Percentiles rank a stretch among this genome's conserved stretches.
phyloP scores from a whole-genome alignment of 2,797 vertebrate genomes.

The Sarcophilus harrisii region DNA sequence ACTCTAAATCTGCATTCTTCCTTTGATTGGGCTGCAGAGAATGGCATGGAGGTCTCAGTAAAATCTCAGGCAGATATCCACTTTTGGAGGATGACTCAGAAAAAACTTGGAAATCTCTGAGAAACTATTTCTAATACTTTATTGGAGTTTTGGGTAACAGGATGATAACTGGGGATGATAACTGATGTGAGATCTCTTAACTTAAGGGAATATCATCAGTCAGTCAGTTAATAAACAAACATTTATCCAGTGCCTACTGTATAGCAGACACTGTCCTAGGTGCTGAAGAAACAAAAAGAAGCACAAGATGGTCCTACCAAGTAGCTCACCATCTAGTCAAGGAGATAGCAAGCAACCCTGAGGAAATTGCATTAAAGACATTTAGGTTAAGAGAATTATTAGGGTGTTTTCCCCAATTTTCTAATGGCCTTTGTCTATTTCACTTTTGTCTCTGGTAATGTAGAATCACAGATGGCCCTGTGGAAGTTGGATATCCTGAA shows the following conservation, averaged over 20 bases:
- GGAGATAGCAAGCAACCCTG: not conserved
- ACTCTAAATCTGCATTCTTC: not conserved
- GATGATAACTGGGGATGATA: not conserved
- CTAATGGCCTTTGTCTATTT: not conserved
- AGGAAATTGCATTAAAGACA: not conserved
- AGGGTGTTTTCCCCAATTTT: not conserved
- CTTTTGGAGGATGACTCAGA: not conserved
- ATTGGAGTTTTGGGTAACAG: not conserved
- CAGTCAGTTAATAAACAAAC: not conserved
- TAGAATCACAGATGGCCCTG: not conserved
- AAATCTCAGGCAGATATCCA: not conserved
- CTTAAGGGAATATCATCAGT: not conserved
- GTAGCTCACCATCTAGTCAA: not conserved
- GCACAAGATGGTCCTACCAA: not conserved
- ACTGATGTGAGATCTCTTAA: not conserved
- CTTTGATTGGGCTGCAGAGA: not conserved
- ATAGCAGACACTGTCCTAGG: not conserved
- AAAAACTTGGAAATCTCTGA: not conserved
- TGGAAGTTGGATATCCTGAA: not conserved
- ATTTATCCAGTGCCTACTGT: not conserved
- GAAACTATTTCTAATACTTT: slow-evolving; percentile 6
- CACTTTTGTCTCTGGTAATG: not conserved
- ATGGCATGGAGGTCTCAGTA: not conserved
- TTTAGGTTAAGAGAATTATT: not conserved
- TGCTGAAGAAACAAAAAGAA: not conserved